Conservation (phyloP, 2,888 invertebrate species). For the Sicus ferrugineus region DNA sequence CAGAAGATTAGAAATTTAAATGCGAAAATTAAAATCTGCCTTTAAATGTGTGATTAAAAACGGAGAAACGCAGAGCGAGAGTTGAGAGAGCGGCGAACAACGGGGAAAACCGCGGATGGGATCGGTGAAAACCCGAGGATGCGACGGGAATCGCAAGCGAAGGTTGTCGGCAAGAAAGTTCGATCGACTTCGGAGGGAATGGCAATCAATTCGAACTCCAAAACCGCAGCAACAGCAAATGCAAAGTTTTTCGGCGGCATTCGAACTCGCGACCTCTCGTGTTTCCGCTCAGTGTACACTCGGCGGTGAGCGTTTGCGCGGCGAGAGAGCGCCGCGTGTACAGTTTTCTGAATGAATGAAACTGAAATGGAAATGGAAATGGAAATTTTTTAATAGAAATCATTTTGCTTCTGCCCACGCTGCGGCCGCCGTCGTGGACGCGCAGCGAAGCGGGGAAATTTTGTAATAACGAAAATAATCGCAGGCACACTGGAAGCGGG, state of each 20-base stretch:
- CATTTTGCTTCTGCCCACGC: conserved; percentile 14
- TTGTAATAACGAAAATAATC: conserved; percentile 20
- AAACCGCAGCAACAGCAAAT: too few species aligned
- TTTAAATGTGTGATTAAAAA: background rate
- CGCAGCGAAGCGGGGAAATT: background rate
- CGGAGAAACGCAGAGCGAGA: background rate
- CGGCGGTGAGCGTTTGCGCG: background rate
- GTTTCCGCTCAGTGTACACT: too few species aligned
- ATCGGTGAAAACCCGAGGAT: background rate
- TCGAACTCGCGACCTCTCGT: too few species aligned
- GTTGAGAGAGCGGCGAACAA: background rate
- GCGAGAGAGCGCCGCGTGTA: background rate
- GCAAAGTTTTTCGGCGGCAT: too few species aligned
- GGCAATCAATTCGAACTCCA: too few species aligned
- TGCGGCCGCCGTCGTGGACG: background rate
- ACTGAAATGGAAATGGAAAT: conserved; percentile 19
- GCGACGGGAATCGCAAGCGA: background rate
- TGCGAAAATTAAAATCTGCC: background rate
- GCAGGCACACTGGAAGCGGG: background rate
- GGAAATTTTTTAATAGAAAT: conserved; percentile 19
- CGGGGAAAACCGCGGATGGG: background rate
- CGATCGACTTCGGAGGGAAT: too few species aligned
- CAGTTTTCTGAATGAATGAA: conserved; percentile 22
- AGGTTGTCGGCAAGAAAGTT: too few species aligned
- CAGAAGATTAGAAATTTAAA: background rate